Percentiles rank a stretch among this genome's conserved stretches.
Evolutionary conservation across 2,888 invertebrate species (phyloP).

Genomic region (Gisinianus flammeolus): DNA sequence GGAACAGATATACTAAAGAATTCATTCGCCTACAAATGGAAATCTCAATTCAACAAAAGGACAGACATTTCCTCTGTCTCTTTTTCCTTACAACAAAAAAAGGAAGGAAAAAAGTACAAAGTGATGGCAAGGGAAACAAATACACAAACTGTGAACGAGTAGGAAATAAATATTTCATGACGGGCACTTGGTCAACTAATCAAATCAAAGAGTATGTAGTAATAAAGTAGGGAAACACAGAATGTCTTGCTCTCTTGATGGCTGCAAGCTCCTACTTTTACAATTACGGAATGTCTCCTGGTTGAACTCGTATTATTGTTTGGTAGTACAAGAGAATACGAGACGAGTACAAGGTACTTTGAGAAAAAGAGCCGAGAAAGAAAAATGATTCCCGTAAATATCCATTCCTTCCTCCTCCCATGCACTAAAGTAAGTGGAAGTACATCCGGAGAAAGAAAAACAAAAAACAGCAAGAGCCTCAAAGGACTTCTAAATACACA

Average conservation of each 20-base stretch:
- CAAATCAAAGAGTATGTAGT: background rate
- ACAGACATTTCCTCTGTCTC: background rate
- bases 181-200: background rate
- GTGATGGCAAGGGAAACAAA: background rate
- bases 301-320: too few species aligned
- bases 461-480: background rate
- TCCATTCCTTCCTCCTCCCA: background rate
- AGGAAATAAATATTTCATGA: background rate
- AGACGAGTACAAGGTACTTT: background rate
- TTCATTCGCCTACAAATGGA: background rate
- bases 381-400: background rate
- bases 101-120: background rate
- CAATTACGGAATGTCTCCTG: background rate
- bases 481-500: background rate
- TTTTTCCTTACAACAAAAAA: too few species aligned
- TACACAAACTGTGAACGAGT: background rate
- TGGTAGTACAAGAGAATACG: too few species aligned
- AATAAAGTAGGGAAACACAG: background rate
- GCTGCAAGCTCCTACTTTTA: background rate
- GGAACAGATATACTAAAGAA: background rate
- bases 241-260: background rate
- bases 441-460: background rate
- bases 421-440: background rate
- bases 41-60: background rate
- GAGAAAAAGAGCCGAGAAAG: background rate